Base-by-base conservation (phyloP, 2,113 vertebrate species). In the Pyrgilauda ruficollis region DNA sequence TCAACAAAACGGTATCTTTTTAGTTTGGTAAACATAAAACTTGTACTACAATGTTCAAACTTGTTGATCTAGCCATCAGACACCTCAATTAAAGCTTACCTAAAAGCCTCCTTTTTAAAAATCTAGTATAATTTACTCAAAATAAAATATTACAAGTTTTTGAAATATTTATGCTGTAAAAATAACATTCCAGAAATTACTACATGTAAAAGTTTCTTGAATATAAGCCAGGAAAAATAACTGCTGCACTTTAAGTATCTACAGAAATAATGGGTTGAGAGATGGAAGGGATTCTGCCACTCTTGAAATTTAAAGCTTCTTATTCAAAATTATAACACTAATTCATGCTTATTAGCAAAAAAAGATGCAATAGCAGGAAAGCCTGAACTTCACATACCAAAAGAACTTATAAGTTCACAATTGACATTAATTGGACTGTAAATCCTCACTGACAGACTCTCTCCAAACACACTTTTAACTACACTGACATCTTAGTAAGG, bases 181-280 rank as follows among this genome's bases (percentile, higher is more conserved):
- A 90, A 87, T 75, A 94, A 56, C 73, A 94, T 95, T 97, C 84
- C 81, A 89, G 92, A 95, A 83, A 96, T 77, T 92, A 91, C 23
- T 67, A 59, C 37, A 69, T 89, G 46, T 62, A 84, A 73, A 53
- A 88, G 41, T 46, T 92, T 74, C 52, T 82, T 91, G 93, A 96
- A 92, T 39, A 88, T 9, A 30, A 86, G 55, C 82, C 33, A 94
- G 39, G 52, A 76, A 94, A 61, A 91, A 74, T 77, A 83, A 89
- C 27, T 70, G 62, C 26, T 81, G 66, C 30, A 58, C 43, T 95
- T 90, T 58, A 96, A 96, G 37, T 69, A 90, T 46, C 84, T 67
- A 80, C n/a, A 44, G 43, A 96, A 94, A 91, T n/a, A 78, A 76
- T 19, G 13, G 24, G 24, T 35, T 12, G 7, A 69, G 47, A 86